Conservation (phyloP, 2,797 vertebrate species). For the Odontamblyopus rebecca region DNA sequence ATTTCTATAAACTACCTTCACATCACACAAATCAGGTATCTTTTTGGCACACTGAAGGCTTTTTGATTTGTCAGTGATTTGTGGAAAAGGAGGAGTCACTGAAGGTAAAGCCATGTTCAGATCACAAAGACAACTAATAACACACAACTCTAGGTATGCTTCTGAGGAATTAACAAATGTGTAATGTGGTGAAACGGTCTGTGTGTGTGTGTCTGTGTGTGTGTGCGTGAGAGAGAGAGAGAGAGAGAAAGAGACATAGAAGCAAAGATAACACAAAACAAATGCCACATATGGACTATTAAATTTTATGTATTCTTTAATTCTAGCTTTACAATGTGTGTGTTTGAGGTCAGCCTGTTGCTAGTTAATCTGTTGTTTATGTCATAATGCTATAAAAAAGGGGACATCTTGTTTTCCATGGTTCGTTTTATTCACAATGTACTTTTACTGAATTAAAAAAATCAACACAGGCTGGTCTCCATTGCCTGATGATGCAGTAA, state of each 20-base stretch:
- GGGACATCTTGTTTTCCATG: slow-evolving; percentile 17
- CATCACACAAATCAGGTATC: too few species aligned
- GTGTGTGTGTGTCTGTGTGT: neutral
- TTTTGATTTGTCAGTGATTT: too few species aligned
- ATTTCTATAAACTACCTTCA: slow-evolving; percentile 26
- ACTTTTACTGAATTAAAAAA: slow-evolving; percentile 17
- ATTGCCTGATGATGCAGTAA: slow-evolving; percentile 3
- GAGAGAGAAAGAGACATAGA: neutral
- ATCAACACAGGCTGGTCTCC: slow-evolving; percentile 8
- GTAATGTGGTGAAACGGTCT: neutral
- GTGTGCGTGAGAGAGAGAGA: neutral
- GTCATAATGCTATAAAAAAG: slow-evolving; percentile 17
- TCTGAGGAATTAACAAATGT: neutral
- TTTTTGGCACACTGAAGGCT: too few species aligned
- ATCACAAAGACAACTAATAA: neutral
- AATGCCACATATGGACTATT: slow-evolving; percentile 19
- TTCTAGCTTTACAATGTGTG: slow-evolving; percentile 14
- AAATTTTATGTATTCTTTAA: slow-evolving; percentile 9
- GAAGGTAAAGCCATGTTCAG: too few species aligned
- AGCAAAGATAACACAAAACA: slow-evolving; percentile 47
- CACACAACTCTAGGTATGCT: neutral
- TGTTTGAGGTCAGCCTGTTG: slow-evolving; percentile 22
- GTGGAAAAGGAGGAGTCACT: too few species aligned
- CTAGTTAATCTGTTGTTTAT: slow-evolving; percentile 15
- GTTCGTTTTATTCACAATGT: slow-evolving; percentile 17